A percentile compares a stretch with the other conserved stretches of the same genome.
Evolutionary conservation across 2,888 invertebrate genomes (phyloP).

Genomic region (Drosophila lutescens): DNA sequence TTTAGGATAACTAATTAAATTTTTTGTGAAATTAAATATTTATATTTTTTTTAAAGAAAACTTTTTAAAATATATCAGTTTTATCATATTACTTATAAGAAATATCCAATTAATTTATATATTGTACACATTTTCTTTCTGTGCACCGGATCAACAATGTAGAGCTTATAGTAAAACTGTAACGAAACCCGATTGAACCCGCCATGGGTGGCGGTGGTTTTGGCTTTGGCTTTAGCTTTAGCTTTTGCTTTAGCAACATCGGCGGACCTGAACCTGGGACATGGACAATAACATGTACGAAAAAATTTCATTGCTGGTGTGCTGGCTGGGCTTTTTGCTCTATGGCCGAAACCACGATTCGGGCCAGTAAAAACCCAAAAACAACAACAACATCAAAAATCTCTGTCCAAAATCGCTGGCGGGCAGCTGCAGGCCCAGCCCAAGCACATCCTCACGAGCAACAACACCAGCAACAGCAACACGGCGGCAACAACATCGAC

Average conservation of each 20-base stretch:
- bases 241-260: constrained; percentile 45
- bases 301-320: constrained; percentile 79
- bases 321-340: constrained; percentile 58
- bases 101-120: too few relatives aligned
- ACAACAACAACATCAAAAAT: constrained; percentile 44
- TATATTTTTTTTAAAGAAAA: too few relatives aligned
- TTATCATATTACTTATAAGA: too few relatives aligned
- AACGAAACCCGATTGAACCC: constrained; percentile 78
- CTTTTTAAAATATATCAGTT: too few relatives aligned
- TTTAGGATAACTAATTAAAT: too few relatives aligned
- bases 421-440: constrained; percentile 68
- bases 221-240: constrained; percentile 28
- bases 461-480: constrained; percentile 56
- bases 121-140: neutral
- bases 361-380: constrained; percentile 20
- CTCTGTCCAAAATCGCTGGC: constrained; percentile 76
- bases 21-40: too few relatives aligned
- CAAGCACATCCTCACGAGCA: constrained; percentile 71
- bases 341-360: constrained; percentile 63
- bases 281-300: constrained; percentile 76
- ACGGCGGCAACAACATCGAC: constrained; percentile 55
- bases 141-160: constrained; percentile 51
- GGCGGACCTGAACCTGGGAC: constrained; percentile 57
- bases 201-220: constrained; percentile 73
- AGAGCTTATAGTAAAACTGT: constrained; percentile 72